A percentile compares a stretch with the other conserved stretches of the same genome.
Conservation (phyloP, 2,888 invertebrate genomes). For the Uropetala carovei region DNA sequence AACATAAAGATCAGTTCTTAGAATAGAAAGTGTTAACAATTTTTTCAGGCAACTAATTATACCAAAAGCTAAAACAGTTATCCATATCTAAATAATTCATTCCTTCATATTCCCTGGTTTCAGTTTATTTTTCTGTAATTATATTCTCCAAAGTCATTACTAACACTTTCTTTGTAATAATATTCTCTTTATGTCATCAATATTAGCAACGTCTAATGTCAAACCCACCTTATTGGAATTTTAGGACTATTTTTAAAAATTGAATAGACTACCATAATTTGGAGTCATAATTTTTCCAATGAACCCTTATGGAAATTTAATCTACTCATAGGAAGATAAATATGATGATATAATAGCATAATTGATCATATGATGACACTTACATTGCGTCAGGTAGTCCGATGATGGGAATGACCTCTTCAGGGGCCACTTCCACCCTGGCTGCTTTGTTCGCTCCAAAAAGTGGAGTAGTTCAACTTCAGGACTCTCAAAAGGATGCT, state of each 20-base stretch:
- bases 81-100: too few relatives aligned
- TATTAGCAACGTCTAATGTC: too few relatives aligned
- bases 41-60: too few relatives aligned
- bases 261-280: neutral
- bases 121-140: too few relatives aligned
- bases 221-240: too few relatives aligned
- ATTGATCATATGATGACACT: neutral
- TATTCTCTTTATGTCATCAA: too few relatives aligned
- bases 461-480: constrained; percentile 89
- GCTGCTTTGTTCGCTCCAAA: constrained; percentile 85
- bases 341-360: neutral
- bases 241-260: neutral
- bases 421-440: constrained; percentile 91
- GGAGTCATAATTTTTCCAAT: neutral
- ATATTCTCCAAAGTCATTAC: too few relatives aligned
- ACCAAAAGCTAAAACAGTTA: too few relatives aligned
- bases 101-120: too few relatives aligned
- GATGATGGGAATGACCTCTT: constrained; percentile 83
- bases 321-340: neutral
- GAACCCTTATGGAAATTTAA: neutral
- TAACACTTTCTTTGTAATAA: too few relatives aligned
- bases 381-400: constrained; percentile 76
- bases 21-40: too few relatives aligned
- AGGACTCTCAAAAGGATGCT: constrained; percentile 82
- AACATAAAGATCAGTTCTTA: too few relatives aligned